Conservation (phyloP, 1,140 invertebrate genomes). For the Bombus sibiricus region DNA sequence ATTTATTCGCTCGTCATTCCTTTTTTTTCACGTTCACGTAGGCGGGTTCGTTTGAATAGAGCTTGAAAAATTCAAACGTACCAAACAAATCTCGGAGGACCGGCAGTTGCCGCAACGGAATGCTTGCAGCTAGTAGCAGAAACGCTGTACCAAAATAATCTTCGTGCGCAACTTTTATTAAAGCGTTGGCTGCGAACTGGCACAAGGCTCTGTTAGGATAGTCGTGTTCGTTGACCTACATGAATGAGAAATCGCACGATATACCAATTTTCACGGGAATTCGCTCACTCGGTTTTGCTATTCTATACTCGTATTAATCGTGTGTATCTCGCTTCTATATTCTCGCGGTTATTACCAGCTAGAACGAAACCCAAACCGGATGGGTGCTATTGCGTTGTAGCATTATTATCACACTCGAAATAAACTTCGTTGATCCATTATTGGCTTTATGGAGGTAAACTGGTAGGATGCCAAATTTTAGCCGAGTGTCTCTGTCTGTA, state of each 20-base stretch:
- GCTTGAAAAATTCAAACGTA: neutral
- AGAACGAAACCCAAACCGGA: neutral
- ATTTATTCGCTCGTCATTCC: no score
- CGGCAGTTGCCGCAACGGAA: neutral
- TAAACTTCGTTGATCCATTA: slow-evolving; percentile 30
- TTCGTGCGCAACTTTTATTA: slow-evolving; percentile 37
- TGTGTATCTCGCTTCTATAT: neutral
- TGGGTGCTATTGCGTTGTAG: neutral
- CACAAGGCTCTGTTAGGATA: slow-evolving; percentile 30
- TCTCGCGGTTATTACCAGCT: neutral
- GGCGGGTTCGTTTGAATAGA: no score
- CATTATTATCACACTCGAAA: slow-evolving; percentile 34
- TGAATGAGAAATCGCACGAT: neutral
- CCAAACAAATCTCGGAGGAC: neutral
- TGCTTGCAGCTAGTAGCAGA: no score
- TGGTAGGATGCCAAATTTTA: slow-evolving; percentile 7
- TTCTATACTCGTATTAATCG: neutral
- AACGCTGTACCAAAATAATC: slow-evolving; percentile 29
- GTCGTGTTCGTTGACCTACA: slow-evolving; percentile 42
- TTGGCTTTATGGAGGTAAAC: neutral
- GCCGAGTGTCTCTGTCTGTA: neutral
- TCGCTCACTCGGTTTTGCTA: neutral
- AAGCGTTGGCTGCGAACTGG: slow-evolving; percentile 39
- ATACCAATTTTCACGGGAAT: slow-evolving; percentile 19
- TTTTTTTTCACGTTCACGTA: no score